Conservation (phyloP, 2,113 vertebrate genomes). For the Mystacornis crossleyi region DNA sequence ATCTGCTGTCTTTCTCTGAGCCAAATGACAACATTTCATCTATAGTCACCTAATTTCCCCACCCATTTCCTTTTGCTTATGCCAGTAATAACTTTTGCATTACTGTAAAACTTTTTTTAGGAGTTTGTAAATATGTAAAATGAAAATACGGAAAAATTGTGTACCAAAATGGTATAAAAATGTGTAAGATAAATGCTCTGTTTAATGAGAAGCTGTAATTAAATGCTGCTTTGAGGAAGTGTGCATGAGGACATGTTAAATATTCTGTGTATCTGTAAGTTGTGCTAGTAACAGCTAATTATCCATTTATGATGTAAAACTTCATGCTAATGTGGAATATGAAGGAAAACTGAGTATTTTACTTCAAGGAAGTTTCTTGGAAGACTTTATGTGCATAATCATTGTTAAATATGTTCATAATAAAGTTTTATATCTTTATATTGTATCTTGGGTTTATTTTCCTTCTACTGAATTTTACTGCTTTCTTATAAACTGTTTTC, state of each 20-base stretch:
- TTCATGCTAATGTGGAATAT: not conserved
- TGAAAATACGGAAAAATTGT: constrained; percentile 28
- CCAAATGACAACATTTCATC: not conserved
- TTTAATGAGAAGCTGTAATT: constrained; percentile 45
- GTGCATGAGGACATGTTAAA: constrained; percentile 33
- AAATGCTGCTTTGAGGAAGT: constrained; percentile 25
- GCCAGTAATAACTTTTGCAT: constrained; percentile 36
- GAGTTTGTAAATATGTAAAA: constrained; percentile 73
- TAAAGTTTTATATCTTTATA: constrained; percentile 61
- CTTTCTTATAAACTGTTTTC: not conserved
- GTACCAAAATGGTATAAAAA: constrained; percentile 42
- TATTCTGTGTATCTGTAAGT: not conserved
- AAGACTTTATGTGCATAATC: constrained; percentile 34
- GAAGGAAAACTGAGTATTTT: constrained; percentile 37
- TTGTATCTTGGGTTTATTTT: not conserved
- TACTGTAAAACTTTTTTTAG: constrained; percentile 67
- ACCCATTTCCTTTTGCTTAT: constrained; percentile 15
- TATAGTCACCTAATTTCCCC: not conserved
- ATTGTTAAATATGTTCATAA: constrained; percentile 57
- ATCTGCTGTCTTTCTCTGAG: not conserved
- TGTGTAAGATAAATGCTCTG: constrained; percentile 47
- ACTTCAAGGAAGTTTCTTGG: constrained; percentile 18
- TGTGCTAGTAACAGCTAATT: not conserved
- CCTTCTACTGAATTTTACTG: not conserved
- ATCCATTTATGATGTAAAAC: not conserved